Base-by-base conservation (phyloP, 2,888 invertebrate species). In the Vanessa cardui region DNA sequence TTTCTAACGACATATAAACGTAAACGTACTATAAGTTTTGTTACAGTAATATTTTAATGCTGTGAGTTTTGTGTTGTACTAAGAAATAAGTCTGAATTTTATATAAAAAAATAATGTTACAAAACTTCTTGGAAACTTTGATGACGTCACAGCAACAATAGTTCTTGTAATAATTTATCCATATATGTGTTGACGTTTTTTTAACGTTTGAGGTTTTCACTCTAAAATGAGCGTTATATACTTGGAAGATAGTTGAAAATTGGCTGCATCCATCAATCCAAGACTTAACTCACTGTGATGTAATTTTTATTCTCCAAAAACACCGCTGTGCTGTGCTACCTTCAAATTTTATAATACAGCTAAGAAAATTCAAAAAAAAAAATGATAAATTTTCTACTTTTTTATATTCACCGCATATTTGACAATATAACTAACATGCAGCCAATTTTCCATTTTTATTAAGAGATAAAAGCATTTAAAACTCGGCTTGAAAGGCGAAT, bases 241-340 rank as follows among this genome's bases (percentile, higher is more conserved):
- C 66, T 58, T 47, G 26, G 39, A n/a, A 18, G 56, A 47, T 20
- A 26, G 58, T 64, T 62, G 62, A 66, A 71, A 74, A 70, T 73
- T 71, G 73, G 75, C 70, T 71, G 72, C 72, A 71, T 66, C 61
- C 31, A 58, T 56, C 39, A 66, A 66, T 46, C 61, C 68, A 70
- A 70, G 70, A 72, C 68, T n/a, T 70, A 68, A 68, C 56, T 62
- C 68, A 70, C 72, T 72, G 72, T 72, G 70, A 72, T 72, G 62
- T 70, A 66, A 54, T 15, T 64, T 62, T 64, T 68, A 68, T 64
- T 68, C 63, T 62, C 65, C 70, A 54, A 62, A 49, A 56, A 63
- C 70, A 68, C 71, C 64, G 68, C 72, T 70, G 49, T 64, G 68
- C 72, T 70, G 49, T 64, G 71, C 64, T 54, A 66, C 62, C 18